These are phyloP conservation scores for Drosophila colorata DNA, from an alignment of 2,888 invertebrate species.

Conservation along the genomic window DNA sequence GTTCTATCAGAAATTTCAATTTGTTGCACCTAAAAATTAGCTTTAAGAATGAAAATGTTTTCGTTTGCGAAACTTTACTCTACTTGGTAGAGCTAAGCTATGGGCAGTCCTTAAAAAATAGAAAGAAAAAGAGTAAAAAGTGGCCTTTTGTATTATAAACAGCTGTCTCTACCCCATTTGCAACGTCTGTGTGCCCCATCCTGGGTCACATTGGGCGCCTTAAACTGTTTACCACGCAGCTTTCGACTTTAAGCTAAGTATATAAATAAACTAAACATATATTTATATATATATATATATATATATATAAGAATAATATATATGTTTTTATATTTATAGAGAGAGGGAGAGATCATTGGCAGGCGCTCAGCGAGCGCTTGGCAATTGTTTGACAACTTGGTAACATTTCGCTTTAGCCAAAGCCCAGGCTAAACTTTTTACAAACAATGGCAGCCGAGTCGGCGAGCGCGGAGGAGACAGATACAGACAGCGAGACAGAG, in stretches of 20 bases:
- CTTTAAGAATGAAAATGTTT: no score
- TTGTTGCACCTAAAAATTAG: no score
- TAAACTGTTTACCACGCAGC: constrained; percentile 37
- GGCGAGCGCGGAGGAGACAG: neutral
- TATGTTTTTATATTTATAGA: constrained; percentile 7
- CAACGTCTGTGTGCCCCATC: neutral
- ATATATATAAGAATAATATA: constrained; percentile 25
- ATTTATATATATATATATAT: neutral
- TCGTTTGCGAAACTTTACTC: no score
- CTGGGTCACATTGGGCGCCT: neutral
- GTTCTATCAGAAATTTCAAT: no score
- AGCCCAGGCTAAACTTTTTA: constrained; percentile 57
- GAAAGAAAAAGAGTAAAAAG: neutral
- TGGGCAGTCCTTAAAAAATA: no score
- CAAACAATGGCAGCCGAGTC: constrained; percentile 49
- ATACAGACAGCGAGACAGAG: neutral
- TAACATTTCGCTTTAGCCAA: constrained; percentile 60
- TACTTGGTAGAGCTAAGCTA: no score
- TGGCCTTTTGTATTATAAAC: constrained; percentile 11
- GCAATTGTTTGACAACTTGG: constrained; percentile 55
- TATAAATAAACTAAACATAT: constrained; percentile 17
- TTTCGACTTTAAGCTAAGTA: constrained; percentile 37
- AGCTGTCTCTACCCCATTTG: neutral
- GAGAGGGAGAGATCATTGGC: constrained; percentile 31
- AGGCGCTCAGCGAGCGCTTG: constrained; percentile 23